These are phyloP conservation scores for Macquaria australasica DNA, from an alignment of 2,113 vertebrate genomes.

Conservation along the genomic window DNA sequence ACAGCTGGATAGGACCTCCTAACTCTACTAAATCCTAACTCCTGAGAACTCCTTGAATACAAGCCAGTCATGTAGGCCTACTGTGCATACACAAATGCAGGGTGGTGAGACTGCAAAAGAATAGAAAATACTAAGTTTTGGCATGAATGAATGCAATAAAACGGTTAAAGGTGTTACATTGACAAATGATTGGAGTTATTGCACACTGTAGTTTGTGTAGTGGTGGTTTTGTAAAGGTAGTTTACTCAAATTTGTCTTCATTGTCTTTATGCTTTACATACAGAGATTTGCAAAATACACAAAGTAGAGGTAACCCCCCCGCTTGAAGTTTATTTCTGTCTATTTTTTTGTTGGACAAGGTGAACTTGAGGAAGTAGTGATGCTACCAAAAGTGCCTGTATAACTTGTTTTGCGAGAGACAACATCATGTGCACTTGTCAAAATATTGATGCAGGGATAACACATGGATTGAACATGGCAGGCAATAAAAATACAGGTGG, in stretches of 20 bases:
- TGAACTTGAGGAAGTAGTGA: not conserved
- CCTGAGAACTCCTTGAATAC: not conserved
- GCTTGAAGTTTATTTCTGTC: not conserved
- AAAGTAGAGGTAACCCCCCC: no score
- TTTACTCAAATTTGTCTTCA: not conserved
- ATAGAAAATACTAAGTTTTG: not conserved
- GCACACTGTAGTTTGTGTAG: not conserved
- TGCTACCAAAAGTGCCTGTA: not conserved
- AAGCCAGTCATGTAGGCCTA: not conserved
- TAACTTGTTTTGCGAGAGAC: constrained; percentile 22
- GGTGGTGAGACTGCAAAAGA: not conserved
- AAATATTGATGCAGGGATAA: not conserved
- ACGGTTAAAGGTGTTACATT: not conserved
- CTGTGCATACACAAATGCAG: not conserved
- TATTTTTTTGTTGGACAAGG: not conserved
- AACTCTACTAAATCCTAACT: not conserved
- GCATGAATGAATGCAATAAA: not conserved
- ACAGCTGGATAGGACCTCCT: not conserved
- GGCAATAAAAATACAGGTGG: not conserved
- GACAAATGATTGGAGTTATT: not conserved
- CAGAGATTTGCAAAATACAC: not conserved
- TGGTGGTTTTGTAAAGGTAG: not conserved
- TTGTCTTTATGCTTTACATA: not conserved
- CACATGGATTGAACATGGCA: not conserved
- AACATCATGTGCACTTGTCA: not conserved